phyloP scores from a whole-genome alignment of 1,140 invertebrate species.

The Protaetia brevitarsis region DNA sequence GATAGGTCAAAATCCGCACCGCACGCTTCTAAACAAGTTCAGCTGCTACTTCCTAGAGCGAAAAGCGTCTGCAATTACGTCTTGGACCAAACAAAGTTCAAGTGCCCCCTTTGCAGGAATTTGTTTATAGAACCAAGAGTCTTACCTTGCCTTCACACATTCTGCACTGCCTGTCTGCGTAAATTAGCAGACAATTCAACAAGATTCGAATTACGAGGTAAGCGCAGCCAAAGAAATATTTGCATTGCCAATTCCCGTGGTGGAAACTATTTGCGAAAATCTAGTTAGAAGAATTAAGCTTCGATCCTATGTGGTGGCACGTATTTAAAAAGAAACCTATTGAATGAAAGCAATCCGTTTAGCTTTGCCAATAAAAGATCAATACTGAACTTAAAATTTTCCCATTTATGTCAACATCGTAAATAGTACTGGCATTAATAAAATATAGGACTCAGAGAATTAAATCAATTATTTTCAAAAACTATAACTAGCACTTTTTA shows the following conservation, averaged over 20 bases:
- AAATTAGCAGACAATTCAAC: conserved; percentile 33
- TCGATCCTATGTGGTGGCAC: background rate
- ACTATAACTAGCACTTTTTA: too few species aligned
- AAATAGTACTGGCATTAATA: too few species aligned
- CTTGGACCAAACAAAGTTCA: conserved; percentile 42
- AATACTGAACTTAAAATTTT: too few species aligned
- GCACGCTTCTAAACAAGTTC: conserved; percentile 28
- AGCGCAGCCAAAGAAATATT: background rate
- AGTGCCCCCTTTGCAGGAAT: conserved; percentile 52
- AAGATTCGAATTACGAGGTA: background rate
- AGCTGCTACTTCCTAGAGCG: conserved; percentile 25
- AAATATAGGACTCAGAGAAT: too few species aligned
- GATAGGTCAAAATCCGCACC: conserved; percentile 39
- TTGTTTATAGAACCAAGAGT: conserved; percentile 55
- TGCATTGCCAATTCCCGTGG: too few species aligned
- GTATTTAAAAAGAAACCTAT: conserved; percentile 31
- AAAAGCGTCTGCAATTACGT: conserved; percentile 32
- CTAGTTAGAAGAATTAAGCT: background rate
- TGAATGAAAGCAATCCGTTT: background rate
- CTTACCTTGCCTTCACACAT: conserved; percentile 57
- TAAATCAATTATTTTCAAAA: too few species aligned
- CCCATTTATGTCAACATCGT: too few species aligned
- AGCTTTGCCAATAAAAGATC: background rate
- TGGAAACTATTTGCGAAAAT: too few species aligned
- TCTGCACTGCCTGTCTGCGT: conserved; percentile 56